phyloP scores from a whole-genome alignment of 2,113 vertebrate genomes.

The Anguilla rostrata region DNA sequence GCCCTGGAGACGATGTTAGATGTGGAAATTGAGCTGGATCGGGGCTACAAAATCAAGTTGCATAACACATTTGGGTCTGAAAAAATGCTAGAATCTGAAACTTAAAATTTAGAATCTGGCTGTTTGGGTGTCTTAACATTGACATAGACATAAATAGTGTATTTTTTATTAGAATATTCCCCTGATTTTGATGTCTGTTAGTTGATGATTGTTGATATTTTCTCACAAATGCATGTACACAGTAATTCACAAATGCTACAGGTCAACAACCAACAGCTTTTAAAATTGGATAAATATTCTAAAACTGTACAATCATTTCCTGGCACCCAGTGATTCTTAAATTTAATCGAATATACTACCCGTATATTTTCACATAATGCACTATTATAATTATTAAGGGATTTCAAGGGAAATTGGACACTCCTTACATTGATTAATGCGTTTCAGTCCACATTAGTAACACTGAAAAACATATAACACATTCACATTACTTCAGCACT shows the following conservation, averaged over 20 bases:
- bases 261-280: not conserved
- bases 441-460: not conserved
- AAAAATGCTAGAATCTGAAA: not conserved
- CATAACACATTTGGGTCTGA: not conserved
- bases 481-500: constrained; percentile 1
- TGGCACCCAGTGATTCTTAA: no score
- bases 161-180: not conserved
- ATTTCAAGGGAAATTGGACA: no score
- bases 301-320: not conserved
- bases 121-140: not conserved
- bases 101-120: not conserved
- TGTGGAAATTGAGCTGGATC: not conserved
- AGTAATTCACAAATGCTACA: not conserved
- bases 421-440: not conserved
- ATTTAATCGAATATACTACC: no score
- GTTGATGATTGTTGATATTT: not conserved
- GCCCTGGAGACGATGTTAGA: not conserved
- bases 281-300: not conserved
- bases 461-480: not conserved
- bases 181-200: not conserved
- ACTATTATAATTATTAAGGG: no score
- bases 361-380: no score
- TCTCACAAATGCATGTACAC: not conserved
- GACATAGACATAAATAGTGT: not conserved
- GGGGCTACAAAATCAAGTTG: not conserved